These are phyloP conservation scores for Thereva unica DNA, from an alignment of 2,888 invertebrate genomes.

Conservation along the genomic window DNA sequence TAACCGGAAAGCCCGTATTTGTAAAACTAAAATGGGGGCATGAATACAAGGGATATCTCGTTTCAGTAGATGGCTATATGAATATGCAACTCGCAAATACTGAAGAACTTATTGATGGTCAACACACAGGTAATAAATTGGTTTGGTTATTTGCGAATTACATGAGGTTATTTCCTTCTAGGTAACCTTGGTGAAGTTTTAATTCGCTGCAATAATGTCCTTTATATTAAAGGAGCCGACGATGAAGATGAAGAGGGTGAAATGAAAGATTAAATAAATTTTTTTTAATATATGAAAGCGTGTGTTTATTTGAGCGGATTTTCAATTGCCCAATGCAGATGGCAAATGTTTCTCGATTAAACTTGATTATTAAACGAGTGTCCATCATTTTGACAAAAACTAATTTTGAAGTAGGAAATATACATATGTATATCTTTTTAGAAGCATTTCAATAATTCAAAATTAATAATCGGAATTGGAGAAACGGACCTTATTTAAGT, in stretches of 20 bases:
- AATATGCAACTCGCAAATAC: slow-evolving; percentile 97
- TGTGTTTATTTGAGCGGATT: too few relatives aligned
- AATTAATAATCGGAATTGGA: too few relatives aligned
- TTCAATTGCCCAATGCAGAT: too few relatives aligned
- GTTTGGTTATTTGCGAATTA: background rate
- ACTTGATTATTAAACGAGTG: too few relatives aligned
- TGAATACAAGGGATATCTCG: slow-evolving; percentile 97
- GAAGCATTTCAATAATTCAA: too few relatives aligned
- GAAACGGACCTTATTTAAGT: too few relatives aligned
- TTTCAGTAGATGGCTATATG: slow-evolving; percentile 99
- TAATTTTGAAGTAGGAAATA: too few relatives aligned
- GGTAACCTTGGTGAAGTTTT: slow-evolving; percentile 94
- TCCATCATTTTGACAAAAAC: too few relatives aligned
- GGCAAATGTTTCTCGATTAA: too few relatives aligned
- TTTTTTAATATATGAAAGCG: background rate
- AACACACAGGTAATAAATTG: slow-evolving; percentile 71
- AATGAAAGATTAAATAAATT: slow-evolving; percentile 65
- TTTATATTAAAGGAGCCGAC: slow-evolving; percentile 92
- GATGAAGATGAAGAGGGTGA: slow-evolving; percentile 98
- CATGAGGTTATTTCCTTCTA: slow-evolving; percentile 49
- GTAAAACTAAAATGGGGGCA: slow-evolving; percentile 99
- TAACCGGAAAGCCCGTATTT: slow-evolving; percentile 96
- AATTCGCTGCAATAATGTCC: slow-evolving; percentile 94
- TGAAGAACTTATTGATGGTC: slow-evolving; percentile 95
- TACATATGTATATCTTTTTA: too few relatives aligned